Evolutionary conservation across 23 tunicate species (phyloP).

Genomic region (Halocynthia roretzi): DNA sequence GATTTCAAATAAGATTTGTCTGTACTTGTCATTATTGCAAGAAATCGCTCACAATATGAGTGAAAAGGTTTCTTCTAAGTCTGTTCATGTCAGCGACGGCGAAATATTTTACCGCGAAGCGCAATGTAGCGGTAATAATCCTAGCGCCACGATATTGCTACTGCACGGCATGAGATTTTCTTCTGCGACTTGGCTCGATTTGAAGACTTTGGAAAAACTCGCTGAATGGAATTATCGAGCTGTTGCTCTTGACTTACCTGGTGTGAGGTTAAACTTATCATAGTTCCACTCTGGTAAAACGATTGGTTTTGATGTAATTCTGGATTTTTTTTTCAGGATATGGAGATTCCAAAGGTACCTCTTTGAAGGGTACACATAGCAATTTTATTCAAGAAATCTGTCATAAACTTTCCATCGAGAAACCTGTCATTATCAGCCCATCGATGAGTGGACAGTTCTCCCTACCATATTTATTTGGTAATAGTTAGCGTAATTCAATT

Average conservation of each 20-base stretch:
- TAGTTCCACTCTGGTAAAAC: too few species aligned
- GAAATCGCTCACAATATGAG: too few species aligned
- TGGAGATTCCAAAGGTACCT: conserved; percentile 41
- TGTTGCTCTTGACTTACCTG: conserved; percentile 71
- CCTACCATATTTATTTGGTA: conserved; percentile 50
- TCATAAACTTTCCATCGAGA: conserved; percentile 9
- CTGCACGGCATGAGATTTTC: conserved; percentile 80
- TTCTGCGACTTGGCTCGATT: conserved; percentile 52
- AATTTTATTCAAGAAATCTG: conserved; percentile 35
- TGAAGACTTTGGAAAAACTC: conserved; percentile 38
- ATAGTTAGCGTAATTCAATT: neutral
- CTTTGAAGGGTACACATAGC: conserved; percentile 16
- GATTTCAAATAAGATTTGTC: too few species aligned
- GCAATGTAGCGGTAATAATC: neutral
- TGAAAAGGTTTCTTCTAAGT: neutral
- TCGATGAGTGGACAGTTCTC: conserved; percentile 76
- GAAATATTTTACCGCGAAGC: conserved; percentile 42
- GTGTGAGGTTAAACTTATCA: neutral
- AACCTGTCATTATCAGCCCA: conserved; percentile 52
- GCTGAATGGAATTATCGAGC: conserved; percentile 43
- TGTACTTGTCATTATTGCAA: too few species aligned
- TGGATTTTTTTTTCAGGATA: conserved; percentile 21
- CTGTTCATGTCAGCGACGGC: neutral
- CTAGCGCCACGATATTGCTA: conserved; percentile 30
- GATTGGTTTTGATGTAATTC: neutral